phyloP scores from a whole-genome alignment of 92 coral and sea anemone genomes.

The Montipora capitata region DNA sequence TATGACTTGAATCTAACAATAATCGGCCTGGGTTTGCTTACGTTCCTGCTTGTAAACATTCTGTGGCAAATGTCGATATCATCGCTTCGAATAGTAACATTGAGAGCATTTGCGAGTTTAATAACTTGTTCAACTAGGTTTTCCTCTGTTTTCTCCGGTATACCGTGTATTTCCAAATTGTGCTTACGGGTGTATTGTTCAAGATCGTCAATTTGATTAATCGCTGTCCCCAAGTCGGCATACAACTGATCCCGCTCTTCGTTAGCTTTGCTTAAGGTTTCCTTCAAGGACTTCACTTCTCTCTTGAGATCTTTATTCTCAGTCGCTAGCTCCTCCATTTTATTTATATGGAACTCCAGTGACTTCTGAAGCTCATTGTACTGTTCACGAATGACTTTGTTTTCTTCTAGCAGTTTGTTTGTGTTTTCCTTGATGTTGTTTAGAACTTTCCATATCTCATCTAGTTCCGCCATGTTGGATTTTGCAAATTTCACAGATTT shows the following conservation, averaged over 20 bases:
- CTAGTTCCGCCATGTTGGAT: background rate
- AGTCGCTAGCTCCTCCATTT: background rate
- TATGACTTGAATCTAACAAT: conserved; percentile 7
- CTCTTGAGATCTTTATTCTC: background rate
- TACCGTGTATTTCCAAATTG: conserved; percentile 5
- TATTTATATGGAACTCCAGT: background rate
- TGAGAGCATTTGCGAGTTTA: background rate
- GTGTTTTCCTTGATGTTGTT: background rate
- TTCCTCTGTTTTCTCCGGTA: background rate
- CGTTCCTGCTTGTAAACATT: background rate
- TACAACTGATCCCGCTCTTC: background rate
- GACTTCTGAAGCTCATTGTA: background rate
- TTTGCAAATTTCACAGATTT: too few relatives aligned
- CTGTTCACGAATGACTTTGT: background rate
- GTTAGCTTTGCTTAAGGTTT: background rate
- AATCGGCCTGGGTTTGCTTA: background rate
- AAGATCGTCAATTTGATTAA: conserved; percentile 1
- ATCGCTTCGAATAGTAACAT: background rate
- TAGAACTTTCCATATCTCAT: conserved; percentile 11
- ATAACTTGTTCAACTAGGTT: background rate
- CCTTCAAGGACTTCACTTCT: background rate
- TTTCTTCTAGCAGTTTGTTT: background rate
- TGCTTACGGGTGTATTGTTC: conserved; percentile 10
- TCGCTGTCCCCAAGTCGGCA: background rate
- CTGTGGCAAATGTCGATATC: background rate